Conservation (phyloP, 2,888 invertebrate genomes). For the Drosophila quinaria region DNA sequence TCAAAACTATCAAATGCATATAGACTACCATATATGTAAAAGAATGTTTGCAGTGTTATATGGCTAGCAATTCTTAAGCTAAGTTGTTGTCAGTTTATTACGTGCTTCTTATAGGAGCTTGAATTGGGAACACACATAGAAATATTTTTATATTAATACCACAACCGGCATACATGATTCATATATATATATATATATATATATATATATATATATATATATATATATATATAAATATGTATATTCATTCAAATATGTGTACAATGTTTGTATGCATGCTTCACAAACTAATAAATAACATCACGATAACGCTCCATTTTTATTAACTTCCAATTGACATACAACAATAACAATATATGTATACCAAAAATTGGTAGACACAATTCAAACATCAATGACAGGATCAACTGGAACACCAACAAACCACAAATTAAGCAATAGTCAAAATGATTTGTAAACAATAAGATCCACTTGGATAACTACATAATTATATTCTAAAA, state of each 20-base stretch:
- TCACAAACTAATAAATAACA: constrained; percentile 28
- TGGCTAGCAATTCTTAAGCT: constrained; percentile 46
- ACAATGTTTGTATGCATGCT: constrained; percentile 21
- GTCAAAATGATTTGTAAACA: constrained; percentile 41
- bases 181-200: constrained; percentile 23
- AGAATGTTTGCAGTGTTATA: constrained; percentile 50
- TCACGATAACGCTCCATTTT: constrained; percentile 40
- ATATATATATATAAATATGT: constrained; percentile 7
- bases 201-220: constrained; percentile 13
- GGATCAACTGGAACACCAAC: constrained; percentile 35
- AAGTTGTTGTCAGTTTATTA: constrained; percentile 63
- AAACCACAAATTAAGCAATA: constrained; percentile 49
- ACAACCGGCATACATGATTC: constrained; percentile 19
- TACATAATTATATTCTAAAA: constrained; percentile 22
- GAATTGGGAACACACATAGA: constrained; percentile 69
- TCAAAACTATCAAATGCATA: constrained; percentile 51
- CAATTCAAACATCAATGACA: constrained; percentile 13
- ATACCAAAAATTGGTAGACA: background rate
- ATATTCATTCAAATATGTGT: constrained; percentile 21
- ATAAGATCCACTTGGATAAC: constrained; percentile 29
- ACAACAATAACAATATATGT: constrained; percentile 48
- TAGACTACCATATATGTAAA: constrained; percentile 42
- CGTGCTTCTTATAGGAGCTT: constrained; percentile 76
- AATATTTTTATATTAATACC: constrained; percentile 53
- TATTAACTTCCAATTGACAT: constrained; percentile 59